Evolutionary conservation across 2,797 vertebrate genomes (phyloP), one percentile per base, ranked within the genome.

Genomic region (Lepilemur septentrionalis): DNA sequence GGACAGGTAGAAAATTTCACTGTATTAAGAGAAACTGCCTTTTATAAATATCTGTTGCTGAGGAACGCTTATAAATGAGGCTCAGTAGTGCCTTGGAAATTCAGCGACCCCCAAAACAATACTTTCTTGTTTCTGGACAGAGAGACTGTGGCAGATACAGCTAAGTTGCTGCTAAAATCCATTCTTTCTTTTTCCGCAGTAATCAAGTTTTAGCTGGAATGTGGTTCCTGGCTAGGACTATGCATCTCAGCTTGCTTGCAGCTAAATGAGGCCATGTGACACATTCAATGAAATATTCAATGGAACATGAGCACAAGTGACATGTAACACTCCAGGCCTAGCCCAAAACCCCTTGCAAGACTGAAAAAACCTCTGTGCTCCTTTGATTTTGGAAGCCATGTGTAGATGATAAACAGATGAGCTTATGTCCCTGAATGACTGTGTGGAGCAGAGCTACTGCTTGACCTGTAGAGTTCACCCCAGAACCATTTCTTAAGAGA

Each of bases 201-300:
- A n/a, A 38, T 41, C 23, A 35, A 2, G 18, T 50, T 72, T 67
- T 35, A 72, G 32, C 6, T 80, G 70, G n/a, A 57, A 57, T 50
- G 23, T 10, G 82, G 35, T 52, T 85, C 59, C 67, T 65, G 57
- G 52, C 52, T 13, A 73, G 41, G 23, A 72, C 25, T 18, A 57
- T n/a, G 11, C 28, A n/a, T 46, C 52, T 69, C 32, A 80, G 50
- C 14, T 35, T 0, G 11, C 52, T 22, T 73, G 43, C 12, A 75
- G 86, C 61, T 78, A 90, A 79, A n/a, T 17, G 48, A 80, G 89
- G 78, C 38, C 67, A 79, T 30, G 67, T 72, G 89, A 59, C 43
- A 91, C 7, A 59, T 28, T 61, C 65, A 80, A 69, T 92, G 46
- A 93, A 90, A 87, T 67, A 89, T 52, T 73, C 91, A 96, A 8